Base-by-base conservation (phyloP, 2,797 vertebrate genomes). In the Parambassis ranga region DNA sequence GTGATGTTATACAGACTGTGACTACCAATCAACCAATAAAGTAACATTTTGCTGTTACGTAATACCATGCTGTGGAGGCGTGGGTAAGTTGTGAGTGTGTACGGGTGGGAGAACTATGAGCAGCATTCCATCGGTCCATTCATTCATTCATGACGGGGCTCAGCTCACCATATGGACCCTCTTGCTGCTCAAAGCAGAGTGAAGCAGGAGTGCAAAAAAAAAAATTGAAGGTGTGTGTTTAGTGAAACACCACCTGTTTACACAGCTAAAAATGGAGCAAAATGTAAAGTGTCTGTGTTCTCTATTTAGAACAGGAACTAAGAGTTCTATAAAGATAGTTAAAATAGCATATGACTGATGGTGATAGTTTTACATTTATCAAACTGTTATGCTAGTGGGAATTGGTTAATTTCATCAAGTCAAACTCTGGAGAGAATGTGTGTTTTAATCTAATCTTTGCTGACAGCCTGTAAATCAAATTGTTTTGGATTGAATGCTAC, bases 41-140 rank as follows among this genome's bases (percentile, higher is more conserved):
- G 47, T 50, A 61, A 74, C 49, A 46, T 44, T 61, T 18, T 26
- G 49, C 24, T 0, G 37, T 89, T 77, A 66, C 30, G 31, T 31
- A 46, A 16, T 19, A n/a, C 13, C 6, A 10, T 4, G 13, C 15
- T 57, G 43, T 8, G 23, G 44, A 47, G 52, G 42, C 68, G 62
- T 15, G 19, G 41, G 22, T 11, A 27, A 35, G 65, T 39, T 72
- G 35, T 39, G 50, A 28, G 58, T 24, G 51, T 55, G 67, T 53
- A 63, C 11, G 28, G 27, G 67, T 52, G 71, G 24, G 75, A 77
- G 46, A 46, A 69, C 73, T 62, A 62, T 47, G 50, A 64, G 71
- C 68, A 67, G 66, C 86, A 90, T 89, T 86, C 82, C 84, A 81
- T 53, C 18, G 10, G 62, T 33, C 72, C 75, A 77, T 82, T 87